A percentile compares a stretch with the other conserved stretches of the same genome.
Conservation (phyloP, 2,113 vertebrate species). For the Noctilio leporinus region DNA sequence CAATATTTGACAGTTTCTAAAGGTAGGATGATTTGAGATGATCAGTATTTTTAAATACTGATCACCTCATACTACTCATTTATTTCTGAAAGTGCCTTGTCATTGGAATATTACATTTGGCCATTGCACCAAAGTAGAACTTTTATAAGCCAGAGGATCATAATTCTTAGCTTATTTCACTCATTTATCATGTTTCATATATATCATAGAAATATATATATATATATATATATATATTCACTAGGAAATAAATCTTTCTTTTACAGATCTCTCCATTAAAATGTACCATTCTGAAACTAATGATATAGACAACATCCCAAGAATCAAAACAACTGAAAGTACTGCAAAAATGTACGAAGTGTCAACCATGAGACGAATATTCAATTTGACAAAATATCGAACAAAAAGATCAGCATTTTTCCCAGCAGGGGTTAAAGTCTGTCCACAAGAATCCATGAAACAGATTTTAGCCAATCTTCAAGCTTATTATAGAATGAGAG, state of each 20-base stretch:
- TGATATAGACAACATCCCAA: slow-evolving; percentile 67
- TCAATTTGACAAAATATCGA: slow-evolving; percentile 78
- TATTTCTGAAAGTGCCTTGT: slow-evolving; percentile 35
- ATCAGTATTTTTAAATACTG: not conserved
- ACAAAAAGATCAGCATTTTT: slow-evolving; percentile 86
- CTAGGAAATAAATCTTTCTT: slow-evolving; percentile 45
- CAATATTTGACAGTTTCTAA: slow-evolving; percentile 48
- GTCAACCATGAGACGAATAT: slow-evolving; percentile 78
- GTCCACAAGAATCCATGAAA: slow-evolving; percentile 87
- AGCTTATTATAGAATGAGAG: slow-evolving; percentile 91
- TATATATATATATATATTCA: slow-evolving; percentile 4
- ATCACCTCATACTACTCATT: not conserved
- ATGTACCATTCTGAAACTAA: slow-evolving; percentile 76
- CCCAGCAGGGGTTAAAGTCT: slow-evolving; percentile 87
- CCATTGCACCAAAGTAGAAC: not conserved
- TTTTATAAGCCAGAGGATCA: not conserved
- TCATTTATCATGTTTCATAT: not conserved
- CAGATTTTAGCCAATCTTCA: slow-evolving; percentile 89
- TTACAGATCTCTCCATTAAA: slow-evolving; percentile 74
- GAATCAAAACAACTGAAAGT: slow-evolving; percentile 70
- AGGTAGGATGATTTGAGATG: slow-evolving; percentile 42
- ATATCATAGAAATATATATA: not conserved
- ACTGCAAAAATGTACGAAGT: slow-evolving; percentile 73
- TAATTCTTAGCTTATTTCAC: not conserved
- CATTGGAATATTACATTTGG: not conserved